Evolutionary conservation across 2,888 invertebrate species (phyloP).

Genomic region (Sepioteuthis lessoniana): DNA sequence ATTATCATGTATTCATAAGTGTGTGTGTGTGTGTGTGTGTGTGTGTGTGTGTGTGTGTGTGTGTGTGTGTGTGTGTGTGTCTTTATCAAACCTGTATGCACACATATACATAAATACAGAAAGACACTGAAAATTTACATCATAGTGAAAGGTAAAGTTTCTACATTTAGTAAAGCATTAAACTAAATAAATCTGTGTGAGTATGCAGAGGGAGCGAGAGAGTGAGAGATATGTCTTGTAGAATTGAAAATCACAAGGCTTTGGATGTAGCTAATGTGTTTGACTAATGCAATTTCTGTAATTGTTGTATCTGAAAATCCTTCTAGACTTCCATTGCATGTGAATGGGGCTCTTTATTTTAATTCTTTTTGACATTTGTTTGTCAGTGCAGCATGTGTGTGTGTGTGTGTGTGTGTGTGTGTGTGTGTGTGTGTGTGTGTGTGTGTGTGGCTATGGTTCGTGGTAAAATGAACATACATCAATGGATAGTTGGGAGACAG

Average conservation of each 20-base stretch:
- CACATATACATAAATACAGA: neutral
- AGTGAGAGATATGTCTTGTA: neutral
- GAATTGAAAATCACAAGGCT: neutral
- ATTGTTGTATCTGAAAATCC: slow-evolving; percentile 1
- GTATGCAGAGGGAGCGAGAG: neutral
- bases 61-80: too few species aligned
- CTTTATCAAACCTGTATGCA: neutral
- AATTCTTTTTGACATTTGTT: slow-evolving; percentile 33
- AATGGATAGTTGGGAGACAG: neutral
- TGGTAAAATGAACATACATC: neutral
- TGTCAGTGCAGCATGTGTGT: neutral
- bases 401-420: neutral
- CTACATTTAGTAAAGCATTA: neutral
- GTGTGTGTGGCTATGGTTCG: neutral
- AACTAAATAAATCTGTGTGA: neutral
- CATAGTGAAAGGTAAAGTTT: neutral
- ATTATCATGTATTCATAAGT: neutral
- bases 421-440: neutral
- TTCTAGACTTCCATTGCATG: neutral
- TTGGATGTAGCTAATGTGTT: slow-evolving; percentile 9
- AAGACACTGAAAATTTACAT: neutral
- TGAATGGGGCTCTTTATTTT: slow-evolving; percentile 33
- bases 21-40: neutral
- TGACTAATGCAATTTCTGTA: slow-evolving; percentile 23
- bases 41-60: neutral